Percentiles rank a stretch among this genome's conserved stretches.
These are phyloP conservation scores for Falco biarmicus DNA, from an alignment of 2,797 vertebrate species.

Conservation along the genomic window DNA sequence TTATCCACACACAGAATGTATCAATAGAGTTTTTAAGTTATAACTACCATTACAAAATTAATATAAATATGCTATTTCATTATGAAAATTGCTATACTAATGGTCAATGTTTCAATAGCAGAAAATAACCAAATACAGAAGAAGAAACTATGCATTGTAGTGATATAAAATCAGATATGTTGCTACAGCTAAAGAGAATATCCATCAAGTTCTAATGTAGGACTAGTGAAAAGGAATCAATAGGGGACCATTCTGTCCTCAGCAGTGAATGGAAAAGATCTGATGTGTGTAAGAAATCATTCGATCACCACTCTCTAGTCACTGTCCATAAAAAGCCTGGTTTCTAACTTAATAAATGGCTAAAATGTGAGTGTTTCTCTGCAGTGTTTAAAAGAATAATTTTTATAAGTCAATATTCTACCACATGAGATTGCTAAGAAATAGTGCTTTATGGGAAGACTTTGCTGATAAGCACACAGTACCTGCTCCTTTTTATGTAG, in stretches of 20 bases:
- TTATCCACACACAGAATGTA: neutral
- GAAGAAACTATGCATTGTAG: neutral
- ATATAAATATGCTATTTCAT: neutral
- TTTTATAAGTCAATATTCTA: neutral
- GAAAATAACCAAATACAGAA: neutral
- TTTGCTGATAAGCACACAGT: neutral
- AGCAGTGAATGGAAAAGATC: neutral
- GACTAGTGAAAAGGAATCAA: neutral
- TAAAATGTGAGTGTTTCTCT: neutral
- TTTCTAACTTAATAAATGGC: neutral
- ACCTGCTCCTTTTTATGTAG: neutral
- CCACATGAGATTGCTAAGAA: neutral
- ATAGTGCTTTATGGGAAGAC: neutral
- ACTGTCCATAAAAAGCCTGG: neutral
- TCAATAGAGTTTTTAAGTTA: neutral
- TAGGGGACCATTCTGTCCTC: neutral
- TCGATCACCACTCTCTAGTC: neutral
- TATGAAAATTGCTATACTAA: neutral
- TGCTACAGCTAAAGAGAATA: neutral
- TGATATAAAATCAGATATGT: neutral
- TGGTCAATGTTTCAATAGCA: neutral
- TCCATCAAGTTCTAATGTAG: neutral
- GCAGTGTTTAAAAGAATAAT: neutral
- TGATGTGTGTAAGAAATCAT: neutral
- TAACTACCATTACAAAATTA: neutral